Base-by-base conservation (phyloP, 2,113 vertebrate species). In the Felis chaus region DNA sequence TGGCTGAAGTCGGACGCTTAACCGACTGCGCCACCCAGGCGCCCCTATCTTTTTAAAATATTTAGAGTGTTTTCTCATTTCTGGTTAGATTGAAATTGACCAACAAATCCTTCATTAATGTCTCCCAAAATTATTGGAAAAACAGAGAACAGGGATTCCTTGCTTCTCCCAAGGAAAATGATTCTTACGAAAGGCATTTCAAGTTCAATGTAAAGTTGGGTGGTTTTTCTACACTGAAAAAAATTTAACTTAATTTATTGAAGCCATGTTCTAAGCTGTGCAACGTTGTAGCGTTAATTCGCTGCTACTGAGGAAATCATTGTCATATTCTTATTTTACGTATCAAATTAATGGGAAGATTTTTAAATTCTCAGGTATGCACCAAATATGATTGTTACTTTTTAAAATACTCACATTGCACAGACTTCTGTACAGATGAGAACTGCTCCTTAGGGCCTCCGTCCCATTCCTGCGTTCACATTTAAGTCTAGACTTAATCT, bases 121-220 rank as follows among this genome's bases (percentile, higher is more conserved):
- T 96, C 45, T 95, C n/a, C 27, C 61, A 90, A 82, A 96, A 84
- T 92, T 74, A 76, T 41, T 84, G 41, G 39, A 50, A 92, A n/a
- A 87, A 61, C 83, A 96, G 7, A 8, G 15, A 91, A 50, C 14
- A 79, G 8, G 50, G 11, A 90, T 84, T 61, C 45, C 31, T 81
- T 94, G 21, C 33, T 86, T 86, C 19, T 79, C 66, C n/a, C 63
- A 48, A 91, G 55, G 6, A 95, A 95, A 84, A 68, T 78, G 12
- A 79, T 55, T 91, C 33, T 73, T 33, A 76, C 65, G 12, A 91
- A 87, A 71, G 85, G 48, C 45, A 71, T 31, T 45, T 55, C 55
- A 73, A 84, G 19, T 74, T 91, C 95, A 89, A 74, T 36, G 1
- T 78, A 85, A 93, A 88, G 18, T 65, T 90, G 36, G 18, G 12